Evolutionary conservation across 1,140 invertebrate genomes (phyloP), one percentile per base, ranked within the genome.

Genomic region (Mesaphorura yosii): DNA sequence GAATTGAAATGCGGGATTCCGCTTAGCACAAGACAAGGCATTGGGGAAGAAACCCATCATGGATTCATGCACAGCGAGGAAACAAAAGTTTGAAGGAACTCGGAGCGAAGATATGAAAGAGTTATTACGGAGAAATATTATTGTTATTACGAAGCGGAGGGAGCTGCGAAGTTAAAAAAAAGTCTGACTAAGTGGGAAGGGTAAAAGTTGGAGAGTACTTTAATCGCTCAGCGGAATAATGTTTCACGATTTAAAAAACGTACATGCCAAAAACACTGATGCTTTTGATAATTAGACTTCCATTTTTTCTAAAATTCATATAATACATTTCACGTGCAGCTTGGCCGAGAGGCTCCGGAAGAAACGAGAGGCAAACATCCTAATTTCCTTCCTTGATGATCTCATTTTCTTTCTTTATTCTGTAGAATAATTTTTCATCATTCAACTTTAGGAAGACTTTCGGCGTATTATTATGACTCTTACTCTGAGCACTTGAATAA

Each of bases 211-310:
- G 52, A 53, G 54, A 44, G 56, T 46, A 59, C 55, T 61, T 61
- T 61, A 61, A 61, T 61, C 59, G 55, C 59, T 55, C 58, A 61
- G 58, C 58, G 59, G 59, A 61, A 61, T 61, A 61, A 58, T 61
- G 57, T 61, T 61, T 61, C 50, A 51, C 49, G 50, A 53, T 50
- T 61, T 55, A 55, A 42, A 58, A 55, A 51, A 53, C 10, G 47
- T 56, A 61, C 59, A 61, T 61, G 59, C 59, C 59, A 61, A 61
- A 61, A 61, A 61, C 59, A 61, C 55, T 61, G 53, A 57, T 57
- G 55, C 37, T 28, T 58, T 58, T 54, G 55, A 61, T 61, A 61
- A 61, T 61, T 61, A 61, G 59, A 48, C 55, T 58, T 53, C 55
- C 51, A 51, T 57, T 57, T 49, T 46, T 53, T 53, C 39, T 53